Evolutionary conservation across 2,113 vertebrate genomes (phyloP).

Genomic region (Octodon degus): DNA sequence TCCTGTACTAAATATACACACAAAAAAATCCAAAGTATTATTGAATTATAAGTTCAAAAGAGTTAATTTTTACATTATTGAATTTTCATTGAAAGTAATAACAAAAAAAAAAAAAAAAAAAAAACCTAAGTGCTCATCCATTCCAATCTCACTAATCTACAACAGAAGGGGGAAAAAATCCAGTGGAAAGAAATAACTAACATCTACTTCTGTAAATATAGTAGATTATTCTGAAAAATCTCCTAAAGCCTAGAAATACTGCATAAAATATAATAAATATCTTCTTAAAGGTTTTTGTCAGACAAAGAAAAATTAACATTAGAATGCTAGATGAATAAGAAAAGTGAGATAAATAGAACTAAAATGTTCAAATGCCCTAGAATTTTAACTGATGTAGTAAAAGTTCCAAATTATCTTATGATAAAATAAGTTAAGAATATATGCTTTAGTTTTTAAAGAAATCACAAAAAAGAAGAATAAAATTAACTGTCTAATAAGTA

Average conservation of each 20-base stretch:
- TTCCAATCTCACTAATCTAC: neutral
- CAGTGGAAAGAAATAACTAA: conserved; percentile 1
- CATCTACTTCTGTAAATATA: neutral
- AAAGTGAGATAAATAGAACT: neutral
- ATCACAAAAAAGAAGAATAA: neutral
- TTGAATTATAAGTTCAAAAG: conserved; percentile 33
- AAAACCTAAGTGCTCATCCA: neutral
- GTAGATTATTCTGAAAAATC: neutral
- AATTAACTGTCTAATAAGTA: neutral
- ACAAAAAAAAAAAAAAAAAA: neutral
- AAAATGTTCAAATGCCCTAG: neutral
- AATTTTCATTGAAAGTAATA: conserved; percentile 49
- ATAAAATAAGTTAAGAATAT: neutral
- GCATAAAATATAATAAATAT: neutral
- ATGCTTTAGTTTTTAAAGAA: conserved; percentile 17
- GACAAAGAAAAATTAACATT: conserved; percentile 9
- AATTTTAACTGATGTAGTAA: neutral
- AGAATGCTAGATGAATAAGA: neutral
- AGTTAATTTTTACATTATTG: conserved; percentile 28
- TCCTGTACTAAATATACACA: no score
- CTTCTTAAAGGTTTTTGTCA: neutral
- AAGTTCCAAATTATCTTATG: neutral
- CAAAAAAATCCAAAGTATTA: neutral
- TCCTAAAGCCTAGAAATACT: neutral
- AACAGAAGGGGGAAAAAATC: neutral